Evolutionary conservation across 2,113 vertebrate species (phyloP).

Genomic region (Nettapus auritus): DNA sequence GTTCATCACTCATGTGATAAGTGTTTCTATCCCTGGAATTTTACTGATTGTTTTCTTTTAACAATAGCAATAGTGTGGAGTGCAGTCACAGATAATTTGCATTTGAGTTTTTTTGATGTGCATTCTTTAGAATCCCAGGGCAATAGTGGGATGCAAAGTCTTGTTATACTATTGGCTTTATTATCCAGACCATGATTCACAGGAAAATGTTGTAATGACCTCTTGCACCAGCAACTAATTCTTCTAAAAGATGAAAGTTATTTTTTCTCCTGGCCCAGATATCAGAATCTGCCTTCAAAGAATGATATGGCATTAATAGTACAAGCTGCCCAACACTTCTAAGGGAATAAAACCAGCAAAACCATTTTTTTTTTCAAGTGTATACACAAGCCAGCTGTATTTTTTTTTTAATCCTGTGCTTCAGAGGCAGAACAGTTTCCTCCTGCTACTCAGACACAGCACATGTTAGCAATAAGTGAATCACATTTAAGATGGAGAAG

Average conservation of each 20-base stretch:
- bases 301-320: conserved; percentile 60
- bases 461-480: conserved; percentile 66
- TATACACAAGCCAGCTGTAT: conserved; percentile 57
- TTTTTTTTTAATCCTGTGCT: conserved; percentile 38
- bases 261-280: conserved; percentile 61
- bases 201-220: conserved; percentile 60
- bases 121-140: conserved; percentile 51
- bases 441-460: conserved; percentile 52
- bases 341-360: conserved; percentile 32
- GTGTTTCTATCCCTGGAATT: neutral
- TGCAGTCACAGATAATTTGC: conserved; percentile 33
- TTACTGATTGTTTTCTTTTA: neutral
- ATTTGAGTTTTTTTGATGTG: neutral
- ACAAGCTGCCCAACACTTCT: conserved; percentile 68
- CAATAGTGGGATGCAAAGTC: conserved; percentile 26
- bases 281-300: conserved; percentile 57
- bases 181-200: conserved; percentile 52
- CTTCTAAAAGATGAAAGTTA: conserved; percentile 61
- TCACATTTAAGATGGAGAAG: conserved; percentile 49
- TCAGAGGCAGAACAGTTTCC: conserved; percentile 50
- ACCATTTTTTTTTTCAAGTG: conserved; percentile 18
- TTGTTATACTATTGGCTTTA: conserved; percentile 56
- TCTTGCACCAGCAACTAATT: conserved; percentile 60
- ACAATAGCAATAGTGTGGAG: neutral
- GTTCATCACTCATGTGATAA: neutral